Conservation (phyloP, 2,888 invertebrate genomes). For the Sphaerophoria rueppellii region DNA sequence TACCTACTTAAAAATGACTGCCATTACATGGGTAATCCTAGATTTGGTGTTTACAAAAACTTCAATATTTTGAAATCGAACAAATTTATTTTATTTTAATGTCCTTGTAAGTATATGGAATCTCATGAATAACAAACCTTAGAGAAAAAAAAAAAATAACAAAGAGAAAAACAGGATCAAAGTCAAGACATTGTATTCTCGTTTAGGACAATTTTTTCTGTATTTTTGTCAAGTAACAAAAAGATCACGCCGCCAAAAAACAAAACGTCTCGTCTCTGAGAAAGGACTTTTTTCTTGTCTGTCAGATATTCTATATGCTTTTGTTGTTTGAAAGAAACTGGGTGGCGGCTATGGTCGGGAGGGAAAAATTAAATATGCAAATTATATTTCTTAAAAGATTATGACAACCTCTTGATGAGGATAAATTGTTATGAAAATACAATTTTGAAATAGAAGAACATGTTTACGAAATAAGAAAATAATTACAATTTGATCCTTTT, state of each 20-base stretch:
- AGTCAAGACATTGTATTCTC: constrained; percentile 43
- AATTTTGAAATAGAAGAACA: constrained; percentile 62
- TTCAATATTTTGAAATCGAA: constrained; percentile 64
- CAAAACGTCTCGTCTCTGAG: constrained; percentile 36
- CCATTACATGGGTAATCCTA: background rate
- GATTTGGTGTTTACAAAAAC: constrained; percentile 20
- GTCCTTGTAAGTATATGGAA: background rate
- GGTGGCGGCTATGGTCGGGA: constrained; percentile 48
- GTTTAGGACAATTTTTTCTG: constrained; percentile 32
- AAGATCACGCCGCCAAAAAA: constrained; percentile 64
- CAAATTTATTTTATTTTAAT: constrained; percentile 71
- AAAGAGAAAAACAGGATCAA: constrained; percentile 61
- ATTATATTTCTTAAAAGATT: constrained; percentile 66
- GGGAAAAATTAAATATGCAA: constrained; percentile 72
- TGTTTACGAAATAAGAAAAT: constrained; percentile 72
- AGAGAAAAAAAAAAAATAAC: constrained; percentile 16
- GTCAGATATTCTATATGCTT: background rate
- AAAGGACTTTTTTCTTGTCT: constrained; percentile 28
- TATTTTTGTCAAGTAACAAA: constrained; percentile 22
- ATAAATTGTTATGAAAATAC: constrained; percentile 64
- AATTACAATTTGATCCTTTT: constrained; percentile 73
- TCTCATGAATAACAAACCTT: constrained; percentile 61
- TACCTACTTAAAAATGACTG: constrained; percentile 12
- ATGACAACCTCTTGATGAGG: constrained; percentile 69
- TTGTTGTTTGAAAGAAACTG: constrained; percentile 5